Base-by-base conservation (phyloP, 37 sponge, comb jelly and placozoan species). In the Crambe crambe region DNA sequence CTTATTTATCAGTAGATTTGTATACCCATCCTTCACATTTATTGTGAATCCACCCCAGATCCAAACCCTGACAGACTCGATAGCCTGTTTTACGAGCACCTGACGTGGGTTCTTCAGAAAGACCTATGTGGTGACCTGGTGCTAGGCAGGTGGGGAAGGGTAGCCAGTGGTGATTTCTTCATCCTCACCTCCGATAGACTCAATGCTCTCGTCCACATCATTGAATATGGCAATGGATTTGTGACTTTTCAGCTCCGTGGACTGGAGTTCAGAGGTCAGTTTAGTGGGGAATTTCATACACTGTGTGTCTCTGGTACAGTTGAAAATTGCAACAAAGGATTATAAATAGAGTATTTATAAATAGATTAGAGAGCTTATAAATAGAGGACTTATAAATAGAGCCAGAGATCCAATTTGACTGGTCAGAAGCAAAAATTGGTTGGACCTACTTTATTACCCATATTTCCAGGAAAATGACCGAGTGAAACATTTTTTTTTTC, bases 231-330 rank as follows among this genome's bases (percentile, higher is more conserved):
- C 51, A 97, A 97, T 71, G 98, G 98, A 1, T 86, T 97, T 56
- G 98, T 97, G 30, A 97, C 98, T 23, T 97, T 97, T 63, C 98
- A 97, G 74, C 84, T 97, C 12, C 77, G 98, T 0, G 98, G 98
- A 29, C 89, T 95, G 42, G 98, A 97, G 77, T 92, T 97, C 70
- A 86, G 87, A 92, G 97, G 96, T 89, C 31, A 71, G 57, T 12
- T 1, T 63, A 8, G 18, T 23, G 59, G 18, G 59, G n/a, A n/a
- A n/a, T n/a, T n/a, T n/a, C n/a, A n/a, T n/a, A n/a, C n/a, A n/a
- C n/a, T n/a, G n/a, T n/a, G n/a, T n/a, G n/a, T n/a, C n/a, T n/a
- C n/a, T n/a, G n/a, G n/a, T n/a, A n/a, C n/a, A n/a, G n/a, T n/a
- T n/a, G n/a, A n/a, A n/a, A n/a, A n/a, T n/a, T n/a, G n/a, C n/a